Conservation (phyloP, 2,888 invertebrate species). For the Hyposoter dolosus region DNA sequence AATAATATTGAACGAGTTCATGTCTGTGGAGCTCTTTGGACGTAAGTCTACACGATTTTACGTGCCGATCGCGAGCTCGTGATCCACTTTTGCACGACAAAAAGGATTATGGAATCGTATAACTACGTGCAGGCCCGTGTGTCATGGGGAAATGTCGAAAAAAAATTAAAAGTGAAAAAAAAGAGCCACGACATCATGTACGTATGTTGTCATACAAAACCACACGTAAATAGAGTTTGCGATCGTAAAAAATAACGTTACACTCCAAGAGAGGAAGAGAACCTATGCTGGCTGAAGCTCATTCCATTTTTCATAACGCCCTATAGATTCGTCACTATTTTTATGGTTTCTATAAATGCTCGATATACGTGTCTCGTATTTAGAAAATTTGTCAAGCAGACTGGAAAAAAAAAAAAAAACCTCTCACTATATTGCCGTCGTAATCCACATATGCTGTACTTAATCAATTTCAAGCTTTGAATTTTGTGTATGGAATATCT, state of each 20-base stretch:
- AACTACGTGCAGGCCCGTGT: constrained; percentile 18
- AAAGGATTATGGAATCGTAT: constrained; percentile 15
- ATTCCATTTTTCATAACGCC: constrained; percentile 41
- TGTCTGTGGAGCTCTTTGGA: constrained; percentile 5
- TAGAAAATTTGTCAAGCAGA: not conserved
- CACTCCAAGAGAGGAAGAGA: constrained; percentile 6
- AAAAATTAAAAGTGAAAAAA: not conserved
- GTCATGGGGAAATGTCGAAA: constrained; percentile 19
- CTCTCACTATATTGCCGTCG: not conserved
- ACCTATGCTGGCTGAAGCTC: constrained; percentile 8
- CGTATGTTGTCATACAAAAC: constrained; percentile 59
- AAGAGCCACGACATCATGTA: constrained; percentile 23
- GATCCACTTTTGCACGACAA: constrained; percentile 36
- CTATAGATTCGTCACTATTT: constrained; percentile 4
- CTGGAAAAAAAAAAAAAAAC: not conserved
- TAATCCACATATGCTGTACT: constrained; percentile 4
- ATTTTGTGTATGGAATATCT: not conserved
- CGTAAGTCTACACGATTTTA: constrained; percentile 41
- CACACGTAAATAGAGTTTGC: constrained; percentile 63
- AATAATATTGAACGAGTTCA: constrained; percentile 59
- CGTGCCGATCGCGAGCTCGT: constrained; percentile 41
- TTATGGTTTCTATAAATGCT: not conserved
- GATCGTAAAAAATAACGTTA: constrained; percentile 52
- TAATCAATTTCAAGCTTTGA: constrained; percentile 3
- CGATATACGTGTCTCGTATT: not conserved